These are phyloP conservation scores for Margaritifera margaritifera DNA, from an alignment of 2,888 invertebrate species.

Conservation along the genomic window DNA sequence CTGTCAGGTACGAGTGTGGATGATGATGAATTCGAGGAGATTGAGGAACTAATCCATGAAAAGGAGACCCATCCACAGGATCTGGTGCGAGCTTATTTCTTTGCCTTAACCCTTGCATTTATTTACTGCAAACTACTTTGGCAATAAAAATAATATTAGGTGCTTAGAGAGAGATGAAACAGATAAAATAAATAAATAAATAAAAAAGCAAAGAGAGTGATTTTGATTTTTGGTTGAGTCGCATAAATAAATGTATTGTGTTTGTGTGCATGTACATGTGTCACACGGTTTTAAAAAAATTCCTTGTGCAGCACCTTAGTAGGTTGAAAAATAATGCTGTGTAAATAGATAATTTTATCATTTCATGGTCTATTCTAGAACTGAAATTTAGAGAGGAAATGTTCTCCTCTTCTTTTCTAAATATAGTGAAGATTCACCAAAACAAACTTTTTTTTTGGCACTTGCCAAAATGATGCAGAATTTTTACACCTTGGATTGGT, in stretches of 20 bases:
- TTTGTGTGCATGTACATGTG: no score
- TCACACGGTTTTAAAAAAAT: no score
- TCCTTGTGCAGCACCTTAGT: not conserved
- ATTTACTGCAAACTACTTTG: not conserved
- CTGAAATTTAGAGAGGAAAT: no score
- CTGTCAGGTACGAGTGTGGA: conserved; percentile 75
- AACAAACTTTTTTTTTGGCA: no score
- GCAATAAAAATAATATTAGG: not conserved
- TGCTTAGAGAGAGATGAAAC: not conserved
- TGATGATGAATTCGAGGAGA: conserved; percentile 71
- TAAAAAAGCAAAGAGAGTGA: not conserved
- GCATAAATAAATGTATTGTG: no score
- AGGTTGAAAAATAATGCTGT: not conserved
- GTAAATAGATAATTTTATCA: not conserved
- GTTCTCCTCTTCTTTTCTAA: no score
- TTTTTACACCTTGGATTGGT: no score
- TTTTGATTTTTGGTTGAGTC: not conserved
- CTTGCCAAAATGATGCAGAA: no score
- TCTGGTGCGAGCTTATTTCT: conserved; percentile 61
- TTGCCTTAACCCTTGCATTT: not conserved
- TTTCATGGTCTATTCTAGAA: no score
- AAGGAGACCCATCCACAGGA: conserved; percentile 75
- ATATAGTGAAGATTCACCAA: no score
- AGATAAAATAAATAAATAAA: not conserved
- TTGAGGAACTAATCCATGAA: conserved; percentile 68